These are phyloP conservation scores for Cyprinella venusta DNA, from an alignment of 2,797 vertebrate species.

Conservation along the genomic window DNA sequence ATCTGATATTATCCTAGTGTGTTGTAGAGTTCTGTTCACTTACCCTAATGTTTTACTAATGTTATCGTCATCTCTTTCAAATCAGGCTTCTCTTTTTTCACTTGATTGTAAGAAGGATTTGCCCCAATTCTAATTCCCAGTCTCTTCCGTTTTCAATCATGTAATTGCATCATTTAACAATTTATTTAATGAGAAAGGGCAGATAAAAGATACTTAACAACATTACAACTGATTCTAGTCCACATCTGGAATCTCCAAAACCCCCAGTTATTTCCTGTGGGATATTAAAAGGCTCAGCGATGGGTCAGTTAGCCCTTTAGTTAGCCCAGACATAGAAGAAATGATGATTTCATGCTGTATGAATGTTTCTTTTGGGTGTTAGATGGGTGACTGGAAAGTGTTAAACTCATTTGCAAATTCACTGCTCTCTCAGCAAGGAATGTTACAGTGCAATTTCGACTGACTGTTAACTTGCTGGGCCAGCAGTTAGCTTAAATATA, in stretches of 20 bases:
- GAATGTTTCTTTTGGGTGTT: neutral
- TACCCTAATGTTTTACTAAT: neutral
- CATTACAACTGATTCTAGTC: neutral
- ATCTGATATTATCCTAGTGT: neutral
- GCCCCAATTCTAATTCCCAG: neutral
- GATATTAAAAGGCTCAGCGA: neutral
- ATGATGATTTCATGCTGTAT: neutral
- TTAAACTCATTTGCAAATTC: slow-evolving; percentile 6
- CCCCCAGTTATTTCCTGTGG: neutral
- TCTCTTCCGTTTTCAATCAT: neutral
- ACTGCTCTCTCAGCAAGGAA: neutral
- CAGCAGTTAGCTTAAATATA: neutral
- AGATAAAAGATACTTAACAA: neutral
- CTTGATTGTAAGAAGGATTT: neutral
- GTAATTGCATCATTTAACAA: neutral
- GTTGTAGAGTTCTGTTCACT: neutral
- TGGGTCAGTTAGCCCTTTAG: neutral
- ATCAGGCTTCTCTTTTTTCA: slow-evolving; percentile 4
- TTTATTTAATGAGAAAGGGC: neutral
- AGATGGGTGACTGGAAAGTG: neutral
- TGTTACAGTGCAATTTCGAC: neutral
- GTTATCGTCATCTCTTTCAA: neutral
- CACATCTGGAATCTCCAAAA: slow-evolving; percentile 2
- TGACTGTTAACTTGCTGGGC: neutral
- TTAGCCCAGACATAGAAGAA: neutral